Percentiles rank a stretch among this genome's conserved stretches.
These are phyloP conservation scores for Globodera rostochiensis DNA, from an alignment of 1,140 invertebrate genomes.

Conservation along the genomic window DNA sequence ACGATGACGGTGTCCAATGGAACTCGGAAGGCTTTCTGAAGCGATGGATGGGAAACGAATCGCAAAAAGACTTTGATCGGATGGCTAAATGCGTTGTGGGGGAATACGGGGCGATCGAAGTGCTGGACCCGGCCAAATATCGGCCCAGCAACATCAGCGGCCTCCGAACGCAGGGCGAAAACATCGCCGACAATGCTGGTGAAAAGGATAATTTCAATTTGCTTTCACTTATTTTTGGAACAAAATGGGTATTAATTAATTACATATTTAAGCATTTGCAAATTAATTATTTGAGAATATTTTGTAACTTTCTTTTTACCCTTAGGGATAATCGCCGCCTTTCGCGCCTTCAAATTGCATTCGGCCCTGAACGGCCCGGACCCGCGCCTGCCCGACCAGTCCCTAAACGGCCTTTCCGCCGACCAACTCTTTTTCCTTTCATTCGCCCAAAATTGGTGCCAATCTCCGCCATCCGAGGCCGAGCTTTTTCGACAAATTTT, in stretches of 20 bases:
- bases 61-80: constrained; percentile 74
- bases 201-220: not conserved
- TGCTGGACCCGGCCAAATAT: constrained; percentile 69
- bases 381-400: constrained; percentile 48
- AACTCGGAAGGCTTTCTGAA: constrained; percentile 34
- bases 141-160: constrained; percentile 71
- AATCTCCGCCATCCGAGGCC: constrained; percentile 31
- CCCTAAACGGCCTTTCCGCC: constrained; percentile 48
- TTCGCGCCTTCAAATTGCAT: constrained; percentile 49
- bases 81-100: constrained; percentile 90
- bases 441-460: constrained; percentile 58
- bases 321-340: constrained; percentile 58
- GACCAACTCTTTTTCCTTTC: constrained; percentile 61
- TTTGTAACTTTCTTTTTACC: not conserved
- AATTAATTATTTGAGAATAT: no score
- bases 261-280: no score
- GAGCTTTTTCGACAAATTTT: constrained; percentile 34
- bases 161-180: constrained; percentile 86
- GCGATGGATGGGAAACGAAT: constrained; percentile 45
- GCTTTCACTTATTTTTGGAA: no score
- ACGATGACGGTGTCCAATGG: constrained; percentile 59
- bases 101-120: constrained; percentile 82
- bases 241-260: not conserved
- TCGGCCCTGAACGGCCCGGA: constrained; percentile 55
- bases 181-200: constrained; percentile 91